These are phyloP conservation scores for Papilio protenor DNA, from an alignment of 2,888 invertebrate species.

Conservation along the genomic window DNA sequence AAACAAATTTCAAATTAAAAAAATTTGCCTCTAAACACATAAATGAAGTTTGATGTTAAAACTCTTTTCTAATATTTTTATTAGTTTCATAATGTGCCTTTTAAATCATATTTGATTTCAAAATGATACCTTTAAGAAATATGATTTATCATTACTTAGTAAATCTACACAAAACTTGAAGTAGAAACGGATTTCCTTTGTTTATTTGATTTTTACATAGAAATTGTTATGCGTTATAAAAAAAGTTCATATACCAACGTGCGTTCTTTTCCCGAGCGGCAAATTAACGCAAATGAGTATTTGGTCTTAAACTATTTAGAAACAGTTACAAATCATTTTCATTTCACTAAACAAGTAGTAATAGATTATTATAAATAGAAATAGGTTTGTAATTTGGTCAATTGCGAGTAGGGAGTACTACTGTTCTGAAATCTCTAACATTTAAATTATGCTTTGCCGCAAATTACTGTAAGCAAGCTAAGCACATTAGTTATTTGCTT, in stretches of 20 bases:
- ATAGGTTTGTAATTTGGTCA: conserved; percentile 79
- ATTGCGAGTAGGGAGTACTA: conserved; percentile 67
- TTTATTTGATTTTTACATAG: not conserved
- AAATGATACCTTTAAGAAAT: not conserved
- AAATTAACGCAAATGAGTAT: not conserved
- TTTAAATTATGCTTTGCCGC: conserved; percentile 66
- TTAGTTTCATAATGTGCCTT: not conserved
- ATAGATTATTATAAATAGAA: conserved; percentile 61
- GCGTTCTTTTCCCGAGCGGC: not conserved
- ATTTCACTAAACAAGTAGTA: conserved; percentile 56
- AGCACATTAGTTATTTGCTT: conserved; percentile 71
- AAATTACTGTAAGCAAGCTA: conserved; percentile 54
- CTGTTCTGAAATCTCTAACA: conserved; percentile 65
- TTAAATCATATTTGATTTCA: not conserved
- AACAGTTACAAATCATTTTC: conserved; percentile 41
- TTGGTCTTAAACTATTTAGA: not conserved
- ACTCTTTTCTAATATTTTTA: not conserved
- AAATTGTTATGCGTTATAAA: not conserved
- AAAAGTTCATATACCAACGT: not conserved
- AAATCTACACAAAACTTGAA: not conserved
- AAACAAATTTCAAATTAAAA: not conserved
- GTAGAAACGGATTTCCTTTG: not conserved
- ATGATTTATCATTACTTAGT: not conserved
- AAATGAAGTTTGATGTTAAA: not conserved
- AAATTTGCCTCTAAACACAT: not conserved